Percentiles rank a stretch among this genome's conserved stretches.
phyloP scores from a whole-genome alignment of 2,888 invertebrate species.

The Pachymerium ferrugineum region DNA sequence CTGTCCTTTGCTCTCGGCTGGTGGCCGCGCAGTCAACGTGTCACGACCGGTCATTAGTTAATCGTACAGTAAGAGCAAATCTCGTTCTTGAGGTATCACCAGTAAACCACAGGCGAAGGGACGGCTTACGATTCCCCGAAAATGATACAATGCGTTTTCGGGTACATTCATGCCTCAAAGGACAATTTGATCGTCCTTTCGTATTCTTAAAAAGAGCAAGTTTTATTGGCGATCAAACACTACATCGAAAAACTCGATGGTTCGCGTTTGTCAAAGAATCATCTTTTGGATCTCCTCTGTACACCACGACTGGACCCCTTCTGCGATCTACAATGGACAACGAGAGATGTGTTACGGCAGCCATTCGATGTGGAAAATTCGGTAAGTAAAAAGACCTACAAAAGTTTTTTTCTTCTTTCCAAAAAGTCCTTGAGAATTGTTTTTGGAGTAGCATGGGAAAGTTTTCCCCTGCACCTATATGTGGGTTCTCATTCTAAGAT shows the following conservation, averaged over 20 bases:
- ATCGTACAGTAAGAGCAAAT: background rate
- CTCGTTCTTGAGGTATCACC: background rate
- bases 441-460: background rate
- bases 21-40: constrained; percentile 6
- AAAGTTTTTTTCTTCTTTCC: background rate
- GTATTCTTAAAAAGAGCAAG: background rate
- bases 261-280: background rate
- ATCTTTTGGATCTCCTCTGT: background rate
- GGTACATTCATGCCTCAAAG: background rate
- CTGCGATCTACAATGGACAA: background rate
- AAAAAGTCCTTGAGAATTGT: background rate
- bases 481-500: background rate
- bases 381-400: background rate
- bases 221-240: background rate
- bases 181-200: background rate
- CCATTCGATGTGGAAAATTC: background rate
- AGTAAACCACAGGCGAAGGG: background rate
- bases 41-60: background rate
- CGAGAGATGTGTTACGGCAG: background rate
- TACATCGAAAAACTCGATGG: background rate
- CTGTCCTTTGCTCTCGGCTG: background rate
- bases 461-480: background rate
- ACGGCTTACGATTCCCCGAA: background rate
- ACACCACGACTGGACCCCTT: background rate
- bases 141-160: constrained; percentile 1